Conservation (phyloP, 2,113 vertebrate species). For the Hippocampus abdominalis region DNA sequence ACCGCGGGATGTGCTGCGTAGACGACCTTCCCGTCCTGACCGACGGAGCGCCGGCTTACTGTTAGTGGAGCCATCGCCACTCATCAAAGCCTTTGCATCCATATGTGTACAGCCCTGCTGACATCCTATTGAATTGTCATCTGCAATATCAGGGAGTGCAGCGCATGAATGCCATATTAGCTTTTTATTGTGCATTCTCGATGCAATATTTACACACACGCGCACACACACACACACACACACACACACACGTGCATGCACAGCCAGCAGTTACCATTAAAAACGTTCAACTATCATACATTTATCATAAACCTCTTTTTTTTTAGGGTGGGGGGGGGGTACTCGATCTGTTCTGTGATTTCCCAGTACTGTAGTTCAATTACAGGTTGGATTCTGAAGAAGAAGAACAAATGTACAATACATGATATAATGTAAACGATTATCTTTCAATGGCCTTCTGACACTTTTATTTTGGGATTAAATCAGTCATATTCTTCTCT, state of each 20-base stretch:
- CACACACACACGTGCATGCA: neutral
- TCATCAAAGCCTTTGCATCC: constrained; percentile 47
- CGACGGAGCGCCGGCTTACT: constrained; percentile 45
- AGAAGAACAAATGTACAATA: constrained; percentile 5
- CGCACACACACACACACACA: constrained; percentile 3
- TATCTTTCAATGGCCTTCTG: constrained; percentile 46
- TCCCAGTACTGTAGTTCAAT: constrained; percentile 29
- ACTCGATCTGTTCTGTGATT: constrained; percentile 44
- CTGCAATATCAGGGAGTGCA: constrained; percentile 36
- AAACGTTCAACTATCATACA: constrained; percentile 9
- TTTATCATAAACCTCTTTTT: constrained; percentile 24
- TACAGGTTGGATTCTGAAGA: constrained; percentile 43
- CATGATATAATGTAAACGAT: constrained; percentile 33
- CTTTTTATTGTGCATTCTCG: constrained; percentile 20
- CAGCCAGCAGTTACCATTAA: neutral
- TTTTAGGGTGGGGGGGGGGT: too few relatives aligned
- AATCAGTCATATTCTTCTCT: constrained; percentile 54
- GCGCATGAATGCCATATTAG: constrained; percentile 43
- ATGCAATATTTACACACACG: constrained; percentile 29
- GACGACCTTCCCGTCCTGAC: constrained; percentile 56
- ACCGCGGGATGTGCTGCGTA: constrained; percentile 46
- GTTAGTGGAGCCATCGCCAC: constrained; percentile 29
- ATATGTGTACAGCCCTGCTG: constrained; percentile 29
- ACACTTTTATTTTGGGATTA: constrained; percentile 41
- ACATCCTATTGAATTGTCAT: constrained; percentile 46